Base-by-base conservation (phyloP, 2,113 vertebrate species). In the Capreolus pygargus region DNA sequence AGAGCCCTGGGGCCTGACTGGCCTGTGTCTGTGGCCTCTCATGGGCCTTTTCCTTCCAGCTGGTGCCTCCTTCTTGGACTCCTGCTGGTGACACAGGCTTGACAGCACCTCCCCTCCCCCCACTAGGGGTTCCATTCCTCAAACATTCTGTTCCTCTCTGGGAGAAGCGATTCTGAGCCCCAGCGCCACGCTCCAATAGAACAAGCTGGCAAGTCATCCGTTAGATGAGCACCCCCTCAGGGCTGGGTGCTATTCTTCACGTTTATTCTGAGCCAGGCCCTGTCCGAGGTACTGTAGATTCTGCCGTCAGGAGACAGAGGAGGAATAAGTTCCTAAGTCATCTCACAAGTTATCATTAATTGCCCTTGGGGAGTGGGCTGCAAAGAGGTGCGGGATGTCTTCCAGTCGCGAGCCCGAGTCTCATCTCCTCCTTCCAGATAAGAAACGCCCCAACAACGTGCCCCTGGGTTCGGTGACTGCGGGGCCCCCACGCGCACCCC, bases 391-490 rank as follows among this genome's bases (percentile, higher is more conserved):
- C 30, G 13, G 55, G 2, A 11, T 12, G 74, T 1, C 9, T 39
- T 16, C 17, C 1, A 16, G 47, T 27, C 89, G 67, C 8, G 36
- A 47, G 39, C 60, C 5, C 3, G n/a, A 21, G 36, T 16, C 45
- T 90, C 61, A 5, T 15, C 61, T 8, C 14, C 60, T 52, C 12
- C 43, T 39, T 57, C 83, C 94, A 99, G 99, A 99, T 92, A 99
- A 99, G 74, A 98, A 98, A 1, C 98, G 97, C 85, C 92, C 98
- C 97, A 99, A 98, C 97, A 98, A 98, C 1, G 47, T 95, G 0
- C 86, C 98, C n/a, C 52, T 97, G 88, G 97, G 97, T 1, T 93
- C 98, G 0, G 64, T 94, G 13, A 54, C 97, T 0, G 95, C 98
- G 3, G 98, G 98, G 3, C 98, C 98, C 14, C 14, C 95, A 60